Percentiles rank a stretch among this genome's conserved stretches.
Evolutionary conservation across 2,797 vertebrate species (phyloP).

Genomic region (Agapornis canus): DNA sequence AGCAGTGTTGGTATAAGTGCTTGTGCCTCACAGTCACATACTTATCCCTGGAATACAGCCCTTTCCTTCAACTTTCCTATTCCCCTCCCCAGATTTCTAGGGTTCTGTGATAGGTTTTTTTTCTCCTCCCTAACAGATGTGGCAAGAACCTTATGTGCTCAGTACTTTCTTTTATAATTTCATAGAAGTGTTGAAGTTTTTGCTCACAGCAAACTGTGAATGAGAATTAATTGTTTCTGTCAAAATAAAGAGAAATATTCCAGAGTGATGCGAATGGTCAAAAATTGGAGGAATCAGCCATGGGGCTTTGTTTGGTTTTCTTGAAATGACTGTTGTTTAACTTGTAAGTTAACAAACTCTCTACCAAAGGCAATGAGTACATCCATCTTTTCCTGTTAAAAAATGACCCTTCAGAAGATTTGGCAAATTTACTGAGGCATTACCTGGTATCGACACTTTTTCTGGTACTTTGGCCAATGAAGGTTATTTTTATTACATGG

Average conservation of each 20-base stretch:
- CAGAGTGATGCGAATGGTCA: constrained; percentile 22
- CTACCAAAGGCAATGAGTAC: not conserved
- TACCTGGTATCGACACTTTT: not conserved
- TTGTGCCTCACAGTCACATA: not conserved
- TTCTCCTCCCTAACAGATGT: constrained; percentile 1
- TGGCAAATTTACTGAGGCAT: not conserved
- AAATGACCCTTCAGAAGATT: not conserved
- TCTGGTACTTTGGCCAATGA: not conserved
- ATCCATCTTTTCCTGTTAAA: not conserved
- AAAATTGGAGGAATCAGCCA: not conserved
- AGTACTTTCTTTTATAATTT: constrained; percentile 18
- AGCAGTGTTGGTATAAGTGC: not conserved
- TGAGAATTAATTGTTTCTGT: constrained; percentile 6
- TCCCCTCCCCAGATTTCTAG: not conserved
- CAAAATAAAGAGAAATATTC: not conserved
- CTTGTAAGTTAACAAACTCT: not conserved
- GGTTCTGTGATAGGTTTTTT: not conserved
- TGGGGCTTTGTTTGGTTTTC: not conserved
- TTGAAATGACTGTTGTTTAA: not conserved
- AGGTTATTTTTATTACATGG: not conserved
- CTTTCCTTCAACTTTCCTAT: not conserved
- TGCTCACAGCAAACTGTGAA: constrained; percentile 32
- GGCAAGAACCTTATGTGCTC: constrained; percentile 30
- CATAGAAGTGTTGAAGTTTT: constrained; percentile 38
- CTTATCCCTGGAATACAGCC: not conserved